These are phyloP conservation scores for Nomada fucata DNA, from an alignment of 2,888 invertebrate genomes.

Conservation along the genomic window DNA sequence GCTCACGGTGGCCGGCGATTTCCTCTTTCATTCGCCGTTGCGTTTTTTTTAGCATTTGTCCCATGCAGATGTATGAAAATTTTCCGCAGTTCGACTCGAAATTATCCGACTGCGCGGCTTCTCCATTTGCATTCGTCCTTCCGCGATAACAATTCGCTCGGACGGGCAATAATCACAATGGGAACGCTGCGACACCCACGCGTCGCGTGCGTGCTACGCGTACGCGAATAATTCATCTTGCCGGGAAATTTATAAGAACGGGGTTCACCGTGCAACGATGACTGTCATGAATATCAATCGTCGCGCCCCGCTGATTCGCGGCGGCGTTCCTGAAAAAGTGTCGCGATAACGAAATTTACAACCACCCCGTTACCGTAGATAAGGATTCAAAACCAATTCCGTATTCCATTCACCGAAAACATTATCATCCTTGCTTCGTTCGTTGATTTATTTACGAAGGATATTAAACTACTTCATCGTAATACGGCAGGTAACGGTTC, in stretches of 20 bases:
- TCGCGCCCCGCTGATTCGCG: conserved; percentile 28
- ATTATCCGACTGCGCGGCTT: conserved; percentile 6
- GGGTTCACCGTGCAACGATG: conserved; percentile 54
- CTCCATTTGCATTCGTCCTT: conserved; percentile 61
- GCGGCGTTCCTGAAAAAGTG: conserved; percentile 1
- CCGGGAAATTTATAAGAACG: conserved; percentile 48
- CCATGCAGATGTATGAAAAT: conserved; percentile 61
- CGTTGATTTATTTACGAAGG: too few relatives aligned
- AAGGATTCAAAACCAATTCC: background rate
- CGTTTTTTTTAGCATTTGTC: conserved; percentile 52
- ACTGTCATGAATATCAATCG: conserved; percentile 65
- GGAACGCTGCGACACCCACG: background rate
- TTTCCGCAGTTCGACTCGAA: conserved; percentile 40
- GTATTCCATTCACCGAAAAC: background rate
- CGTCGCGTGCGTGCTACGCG: conserved; percentile 23
- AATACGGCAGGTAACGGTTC: too few relatives aligned
- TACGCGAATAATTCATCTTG: conserved; percentile 38
- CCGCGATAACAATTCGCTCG: conserved; percentile 55
- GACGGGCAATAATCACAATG: conserved; percentile 55
- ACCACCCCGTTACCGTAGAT: too few relatives aligned
- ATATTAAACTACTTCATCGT: too few relatives aligned
- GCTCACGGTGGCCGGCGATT: background rate
- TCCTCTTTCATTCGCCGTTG: background rate
- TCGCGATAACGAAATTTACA: conserved; percentile 27
- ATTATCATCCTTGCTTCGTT: background rate